Evolutionary conservation across 2,888 invertebrate species (phyloP), one percentile per base, ranked within the genome.

Genomic region (Melangyna quadrimaculata): DNA sequence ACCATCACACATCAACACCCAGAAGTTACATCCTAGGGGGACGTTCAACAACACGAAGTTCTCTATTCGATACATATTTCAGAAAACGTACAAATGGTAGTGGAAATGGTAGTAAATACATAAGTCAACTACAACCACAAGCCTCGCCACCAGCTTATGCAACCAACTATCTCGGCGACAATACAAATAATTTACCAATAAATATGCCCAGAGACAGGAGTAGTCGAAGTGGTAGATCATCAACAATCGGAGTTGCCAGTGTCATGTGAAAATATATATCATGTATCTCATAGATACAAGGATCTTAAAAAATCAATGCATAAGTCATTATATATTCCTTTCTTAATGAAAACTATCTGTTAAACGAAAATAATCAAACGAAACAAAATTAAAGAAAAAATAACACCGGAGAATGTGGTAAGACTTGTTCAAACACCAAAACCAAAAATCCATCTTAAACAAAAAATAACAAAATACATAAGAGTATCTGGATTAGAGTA

Each of bases 131-230:
- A 32, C 81, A 61, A 65, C 65, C 45, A 12, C 65, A 48, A 67
- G 71, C 87, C 57, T 57, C 87, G 40, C 84, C 81, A 61, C 90
- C 90, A 65, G 92, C 93, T 88, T 92, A 93, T 88, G 93, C 93
- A 78, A 93, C 93, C 88, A 94, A 92, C 90, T 93, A 93, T 90
- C 93, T 92, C 88, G 91, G 91, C 87, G 91, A 92, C 73, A 91
- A 91, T 88, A 91, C 89, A 84, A 90, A 91, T 87, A 90, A 90
- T 89, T 88, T 90, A 89, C 90, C 91, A 48, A 83, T 88, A 72
- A 88, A 88, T 82, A 71, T 87, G 65, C 88, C 87, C 45, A 24
- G 77, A 63, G 77, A 86, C 43, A 81, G 81, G 40, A 81, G 35
- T 65, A 86, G 81, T 86, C 78, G 77, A 74, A 79, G 63, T 78